Percentiles rank a stretch among this genome's conserved stretches.
phyloP scores from a whole-genome alignment of 92 coral and sea anemone species.

The Metridium senile region DNA sequence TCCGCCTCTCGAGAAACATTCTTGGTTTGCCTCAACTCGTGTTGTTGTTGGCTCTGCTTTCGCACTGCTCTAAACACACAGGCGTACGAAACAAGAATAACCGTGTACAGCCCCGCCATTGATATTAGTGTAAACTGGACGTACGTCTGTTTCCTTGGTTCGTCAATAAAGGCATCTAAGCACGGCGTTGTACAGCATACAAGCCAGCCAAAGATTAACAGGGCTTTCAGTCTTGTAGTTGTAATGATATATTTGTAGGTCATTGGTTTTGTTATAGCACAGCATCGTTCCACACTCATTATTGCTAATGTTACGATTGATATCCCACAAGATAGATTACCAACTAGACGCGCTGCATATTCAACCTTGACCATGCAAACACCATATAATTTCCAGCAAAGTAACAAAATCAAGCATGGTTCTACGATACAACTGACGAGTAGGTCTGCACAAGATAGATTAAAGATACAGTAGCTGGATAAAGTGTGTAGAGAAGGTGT shows the following conservation, averaged over 20 bases:
- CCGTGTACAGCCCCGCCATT: conserved; percentile 30
- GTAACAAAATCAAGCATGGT: conserved; percentile 47
- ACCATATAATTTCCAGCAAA: conserved; percentile 56
- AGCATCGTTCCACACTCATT: conserved; percentile 76
- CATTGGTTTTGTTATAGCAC: conserved; percentile 58
- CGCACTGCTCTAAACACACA: conserved; percentile 50
- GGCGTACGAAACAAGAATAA: conserved; percentile 48
- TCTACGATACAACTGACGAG: conserved; percentile 47
- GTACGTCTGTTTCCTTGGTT: conserved; percentile 37
- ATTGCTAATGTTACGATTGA: conserved; percentile 56
- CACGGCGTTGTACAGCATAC: conserved; percentile 39
- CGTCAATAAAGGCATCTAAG: conserved; percentile 63
- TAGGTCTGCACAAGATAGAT: conserved; percentile 59
- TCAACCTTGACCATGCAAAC: conserved; percentile 62
- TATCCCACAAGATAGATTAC: conserved; percentile 61
- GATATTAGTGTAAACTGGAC: conserved; percentile 34
- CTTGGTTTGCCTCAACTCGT: conserved; percentile 39
- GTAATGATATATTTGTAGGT: conserved; percentile 43
- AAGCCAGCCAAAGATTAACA: conserved; percentile 38
- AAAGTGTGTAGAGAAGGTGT: conserved; percentile 60
- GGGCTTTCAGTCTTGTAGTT: conserved; percentile 34
- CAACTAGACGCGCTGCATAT: conserved; percentile 61
- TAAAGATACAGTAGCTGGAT: conserved; percentile 65
- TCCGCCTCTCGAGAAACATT: conserved; percentile 43
- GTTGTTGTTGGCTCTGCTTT: conserved; percentile 38